These are phyloP conservation scores for Exaiptasia diaphana DNA, from an alignment of 64 coral and sea anemone species.

Conservation along the genomic window DNA sequence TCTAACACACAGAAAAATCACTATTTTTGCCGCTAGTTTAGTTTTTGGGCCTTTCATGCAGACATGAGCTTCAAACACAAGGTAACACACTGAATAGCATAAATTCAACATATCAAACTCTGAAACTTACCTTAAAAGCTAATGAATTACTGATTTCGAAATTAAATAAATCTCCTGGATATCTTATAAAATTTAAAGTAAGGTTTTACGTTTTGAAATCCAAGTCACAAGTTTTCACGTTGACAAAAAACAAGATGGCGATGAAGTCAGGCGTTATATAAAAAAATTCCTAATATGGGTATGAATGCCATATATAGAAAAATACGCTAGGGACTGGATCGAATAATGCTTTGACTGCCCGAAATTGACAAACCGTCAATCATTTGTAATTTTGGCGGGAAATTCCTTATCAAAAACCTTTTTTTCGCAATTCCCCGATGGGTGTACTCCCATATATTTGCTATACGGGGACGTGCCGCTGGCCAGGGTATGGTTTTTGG, in stretches of 20 bases:
- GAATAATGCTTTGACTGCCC: not conserved
- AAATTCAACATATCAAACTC: not conserved
- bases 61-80: not conserved
- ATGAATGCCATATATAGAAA: not conserved
- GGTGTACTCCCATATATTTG: too few relatives aligned
- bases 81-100: not conserved
- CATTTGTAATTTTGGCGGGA: not conserved
- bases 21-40: not conserved
- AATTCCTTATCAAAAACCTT: not conserved
- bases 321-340: not conserved
- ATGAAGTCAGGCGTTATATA: not conserved
- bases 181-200: not conserved
- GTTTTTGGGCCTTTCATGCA: not conserved
- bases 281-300: not conserved
- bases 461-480: too few relatives aligned
- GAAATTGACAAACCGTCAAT: not conserved
- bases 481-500: too few relatives aligned
- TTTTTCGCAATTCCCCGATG: too few relatives aligned
- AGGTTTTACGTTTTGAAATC: not conserved
- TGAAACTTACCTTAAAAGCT: not conserved
- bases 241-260: not conserved
- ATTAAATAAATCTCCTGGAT: not conserved
- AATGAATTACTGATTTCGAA: not conserved
- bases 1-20: not conserved
- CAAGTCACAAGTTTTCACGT: conserved; percentile 13